phyloP scores from a whole-genome alignment of 2,113 vertebrate species.

The Actinemys pallida region DNA sequence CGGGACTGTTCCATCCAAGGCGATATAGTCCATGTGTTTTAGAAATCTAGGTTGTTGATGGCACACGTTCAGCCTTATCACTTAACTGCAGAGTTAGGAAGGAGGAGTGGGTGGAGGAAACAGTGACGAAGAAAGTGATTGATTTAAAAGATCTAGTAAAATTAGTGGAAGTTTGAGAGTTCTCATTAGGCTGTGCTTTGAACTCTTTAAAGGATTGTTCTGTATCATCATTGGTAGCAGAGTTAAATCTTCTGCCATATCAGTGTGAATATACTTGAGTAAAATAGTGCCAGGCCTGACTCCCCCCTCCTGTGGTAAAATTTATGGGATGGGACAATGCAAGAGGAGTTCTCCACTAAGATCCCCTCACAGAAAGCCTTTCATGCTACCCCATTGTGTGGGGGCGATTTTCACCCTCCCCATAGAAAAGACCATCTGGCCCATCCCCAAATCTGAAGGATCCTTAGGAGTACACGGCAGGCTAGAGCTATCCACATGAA shows the following conservation, averaged over 20 bases:
- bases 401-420: neutral
- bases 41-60: conserved; percentile 35
- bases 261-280: rapidly evolving
- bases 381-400: neutral
- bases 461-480: neutral
- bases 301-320: neutral
- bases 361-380: neutral
- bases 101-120: conserved; percentile 10
- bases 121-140: conserved; percentile 5
- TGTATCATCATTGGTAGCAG: neutral
- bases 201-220: neutral
- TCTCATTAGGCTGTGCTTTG: neutral
- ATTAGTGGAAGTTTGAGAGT: conserved; percentile 30
- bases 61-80: neutral
- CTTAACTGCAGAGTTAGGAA: conserved; percentile 24
- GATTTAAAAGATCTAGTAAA: conserved; percentile 37
- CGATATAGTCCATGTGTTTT: neutral
- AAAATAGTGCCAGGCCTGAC: neutral
- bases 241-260: neutral
- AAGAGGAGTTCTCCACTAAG: neutral
- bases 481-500: neutral
- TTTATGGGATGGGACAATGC: neutral
- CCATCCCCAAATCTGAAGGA: neutral
- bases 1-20: neutral
- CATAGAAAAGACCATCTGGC: neutral